Evolutionary conservation across 2,888 invertebrate genomes (phyloP), one percentile per base, ranked within the genome.

Genomic region (Onthophagus sagittarius): DNA sequence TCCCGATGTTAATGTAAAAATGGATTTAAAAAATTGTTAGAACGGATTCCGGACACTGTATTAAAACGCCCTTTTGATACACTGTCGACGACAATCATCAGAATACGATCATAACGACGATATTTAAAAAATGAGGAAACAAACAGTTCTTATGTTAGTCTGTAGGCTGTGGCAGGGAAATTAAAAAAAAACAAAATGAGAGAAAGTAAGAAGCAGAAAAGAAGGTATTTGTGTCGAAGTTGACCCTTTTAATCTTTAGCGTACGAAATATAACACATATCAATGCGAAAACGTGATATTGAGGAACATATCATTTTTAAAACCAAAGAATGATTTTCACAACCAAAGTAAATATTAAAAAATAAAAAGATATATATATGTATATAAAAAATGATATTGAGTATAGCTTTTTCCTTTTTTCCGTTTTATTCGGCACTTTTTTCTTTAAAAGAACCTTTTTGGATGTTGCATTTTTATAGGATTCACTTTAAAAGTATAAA

Each of bases 41-140:
- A 7, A 53, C 6, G 39, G 39, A 53, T 53, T 53, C 39, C 81
- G 82, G 83, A 84, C 83, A 81, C 78, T 81, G 83, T 83, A 83
- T 82, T 81, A 82, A 83, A 80, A 74, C 71, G 69, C 70, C 63
- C 62, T 69, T 79, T 83, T 84, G 82, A 82, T 84, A 83, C 83
- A 81, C 80, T 81, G 84, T 84, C 84, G 83, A 78, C 76, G 84
- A 84, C 84, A 84, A 84, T 84, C 84, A 84, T 83, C 39, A 53
- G 39, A 23, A 81, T 79, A 78, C 77, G 78, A 80, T 79, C 79
- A 73, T 72, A 75, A 53, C 39, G 39, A 53, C 39, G 39, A 53
- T 53, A 53, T 53, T 9, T 2, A 53, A 11, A 53, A 7, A 9
- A 53, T 53, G 39, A 53, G 39, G 39, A 53, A 53, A 53, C 39